Percentiles rank a stretch among this genome's conserved stretches.
Evolutionary conservation across 2,888 invertebrate species (phyloP).

Genomic region (Harmothoe impar): DNA sequence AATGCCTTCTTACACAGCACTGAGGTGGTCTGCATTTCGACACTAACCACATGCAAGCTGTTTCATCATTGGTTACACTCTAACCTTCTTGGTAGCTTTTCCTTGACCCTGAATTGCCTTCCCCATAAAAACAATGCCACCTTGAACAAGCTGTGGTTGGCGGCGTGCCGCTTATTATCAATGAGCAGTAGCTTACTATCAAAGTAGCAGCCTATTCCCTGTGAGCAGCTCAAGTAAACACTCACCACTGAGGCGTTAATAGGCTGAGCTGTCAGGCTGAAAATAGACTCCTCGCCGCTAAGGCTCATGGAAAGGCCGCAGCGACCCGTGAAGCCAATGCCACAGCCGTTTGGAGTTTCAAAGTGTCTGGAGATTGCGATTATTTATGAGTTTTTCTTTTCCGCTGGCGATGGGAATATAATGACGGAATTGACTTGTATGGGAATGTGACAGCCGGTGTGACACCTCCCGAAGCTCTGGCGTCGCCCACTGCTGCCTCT

Average conservation of each 20-base stretch:
- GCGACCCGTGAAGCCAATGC: not conserved
- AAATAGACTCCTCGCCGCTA: not conserved
- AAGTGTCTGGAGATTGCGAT: slow-evolving; percentile 10
- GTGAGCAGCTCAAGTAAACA: not conserved
- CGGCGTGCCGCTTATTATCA: not conserved
- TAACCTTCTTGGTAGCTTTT: not conserved
- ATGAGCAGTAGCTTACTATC: slow-evolving; percentile 6
- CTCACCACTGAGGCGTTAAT: not conserved
- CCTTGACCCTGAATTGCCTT: not conserved
- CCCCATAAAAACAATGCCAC: not conserved
- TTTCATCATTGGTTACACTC: not conserved
- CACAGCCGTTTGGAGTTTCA: not conserved
- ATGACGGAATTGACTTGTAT: slow-evolving; percentile 47
- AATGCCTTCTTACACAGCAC: not conserved
- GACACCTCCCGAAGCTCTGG: slow-evolving; percentile 5
- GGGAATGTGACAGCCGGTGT: slow-evolving; percentile 10
- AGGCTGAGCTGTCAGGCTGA: slow-evolving; percentile 14
- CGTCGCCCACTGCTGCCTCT: not conserved
- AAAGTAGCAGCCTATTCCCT: slow-evolving; percentile 20
- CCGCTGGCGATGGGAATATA: not conserved
- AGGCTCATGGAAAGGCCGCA: not conserved
- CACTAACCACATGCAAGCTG: not conserved
- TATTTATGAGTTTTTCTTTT: slow-evolving; percentile 12
- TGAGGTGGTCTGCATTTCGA: not conserved
- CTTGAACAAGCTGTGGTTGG: not conserved